Evolutionary conservation across 2,113 vertebrate species (phyloP).

Genomic region (Ovis aries): DNA sequence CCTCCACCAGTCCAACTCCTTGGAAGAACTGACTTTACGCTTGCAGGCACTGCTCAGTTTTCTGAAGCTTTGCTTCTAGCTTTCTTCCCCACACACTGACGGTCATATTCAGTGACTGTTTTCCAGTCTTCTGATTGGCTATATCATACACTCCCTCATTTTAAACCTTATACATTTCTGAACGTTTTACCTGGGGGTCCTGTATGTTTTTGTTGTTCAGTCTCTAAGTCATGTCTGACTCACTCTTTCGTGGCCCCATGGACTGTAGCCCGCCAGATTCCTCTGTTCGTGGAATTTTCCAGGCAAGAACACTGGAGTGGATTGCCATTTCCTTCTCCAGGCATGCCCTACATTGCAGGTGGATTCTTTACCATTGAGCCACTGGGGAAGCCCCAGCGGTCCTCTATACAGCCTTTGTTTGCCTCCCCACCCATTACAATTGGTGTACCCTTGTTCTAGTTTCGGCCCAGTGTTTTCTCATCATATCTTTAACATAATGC

Average conservation of each 20-base stretch:
- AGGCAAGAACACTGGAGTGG: neutral
- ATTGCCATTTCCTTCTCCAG: neutral
- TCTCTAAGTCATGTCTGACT: neutral
- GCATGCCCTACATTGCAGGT: neutral
- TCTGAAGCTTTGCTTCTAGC: neutral
- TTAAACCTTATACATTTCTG: neutral
- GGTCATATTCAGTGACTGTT: neutral
- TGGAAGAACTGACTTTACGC: neutral
- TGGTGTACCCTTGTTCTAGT: neutral
- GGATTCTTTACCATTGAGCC: neutral
- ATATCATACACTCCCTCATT: rapidly evolving
- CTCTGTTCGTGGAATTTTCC: neutral
- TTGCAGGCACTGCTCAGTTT: neutral
- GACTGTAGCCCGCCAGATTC: neutral
- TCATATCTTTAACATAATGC: neutral
- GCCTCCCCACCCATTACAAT: neutral
- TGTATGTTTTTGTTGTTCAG: neutral
- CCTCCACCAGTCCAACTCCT: neutral
- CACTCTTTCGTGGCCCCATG: neutral
- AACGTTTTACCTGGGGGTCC: neutral
- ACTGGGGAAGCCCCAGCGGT: neutral
- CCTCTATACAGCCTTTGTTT: neutral
- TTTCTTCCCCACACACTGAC: neutral
- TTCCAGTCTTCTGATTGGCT: neutral
- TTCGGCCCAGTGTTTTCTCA: neutral